A percentile compares a stretch with the other conserved stretches of the same genome.
phyloP scores from a whole-genome alignment of 2,113 vertebrate genomes.

The Nyctereutes procyonoides region DNA sequence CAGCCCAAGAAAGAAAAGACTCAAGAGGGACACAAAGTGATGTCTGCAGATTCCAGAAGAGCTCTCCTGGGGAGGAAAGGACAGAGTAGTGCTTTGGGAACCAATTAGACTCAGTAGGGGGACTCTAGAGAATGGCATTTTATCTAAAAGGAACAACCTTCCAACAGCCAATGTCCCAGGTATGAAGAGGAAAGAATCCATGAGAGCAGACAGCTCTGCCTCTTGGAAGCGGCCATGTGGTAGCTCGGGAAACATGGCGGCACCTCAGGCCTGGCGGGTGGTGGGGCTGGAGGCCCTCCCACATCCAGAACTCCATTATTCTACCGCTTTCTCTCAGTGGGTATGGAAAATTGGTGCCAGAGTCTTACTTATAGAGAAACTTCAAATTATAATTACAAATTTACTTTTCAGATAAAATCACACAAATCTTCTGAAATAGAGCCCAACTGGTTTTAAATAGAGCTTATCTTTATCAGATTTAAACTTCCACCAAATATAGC shows the following conservation, averaged over 20 bases:
- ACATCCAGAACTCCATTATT: not conserved
- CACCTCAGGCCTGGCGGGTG: no score
- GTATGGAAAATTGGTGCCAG: not conserved
- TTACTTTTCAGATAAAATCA: slow-evolving; percentile 35
- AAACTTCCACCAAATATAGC: slow-evolving; percentile 47
- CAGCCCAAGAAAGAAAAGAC: not conserved
- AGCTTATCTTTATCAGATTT: slow-evolving; percentile 48
- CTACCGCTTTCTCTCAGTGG: not conserved
- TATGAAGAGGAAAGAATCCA: not conserved
- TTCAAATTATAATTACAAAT: slow-evolving; percentile 41
- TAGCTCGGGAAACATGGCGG: accelerated
- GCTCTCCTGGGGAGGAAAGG: not conserved
- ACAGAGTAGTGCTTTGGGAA: not conserved
- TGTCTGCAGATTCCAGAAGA: not conserved
- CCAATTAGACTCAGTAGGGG: not conserved
- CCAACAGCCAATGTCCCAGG: accelerated
- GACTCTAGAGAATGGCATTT: not conserved
- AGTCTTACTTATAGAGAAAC: not conserved
- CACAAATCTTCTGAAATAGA: slow-evolving; percentile 46
- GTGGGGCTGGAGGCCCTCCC: not conserved
- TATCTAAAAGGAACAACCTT: not conserved
- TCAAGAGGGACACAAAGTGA: not conserved
- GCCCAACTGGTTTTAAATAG: slow-evolving; percentile 54
- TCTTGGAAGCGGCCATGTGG: not conserved
- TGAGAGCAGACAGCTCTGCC: not conserved